phyloP scores from a whole-genome alignment of 1,140 invertebrate species.

The Whitmania pigra region DNA sequence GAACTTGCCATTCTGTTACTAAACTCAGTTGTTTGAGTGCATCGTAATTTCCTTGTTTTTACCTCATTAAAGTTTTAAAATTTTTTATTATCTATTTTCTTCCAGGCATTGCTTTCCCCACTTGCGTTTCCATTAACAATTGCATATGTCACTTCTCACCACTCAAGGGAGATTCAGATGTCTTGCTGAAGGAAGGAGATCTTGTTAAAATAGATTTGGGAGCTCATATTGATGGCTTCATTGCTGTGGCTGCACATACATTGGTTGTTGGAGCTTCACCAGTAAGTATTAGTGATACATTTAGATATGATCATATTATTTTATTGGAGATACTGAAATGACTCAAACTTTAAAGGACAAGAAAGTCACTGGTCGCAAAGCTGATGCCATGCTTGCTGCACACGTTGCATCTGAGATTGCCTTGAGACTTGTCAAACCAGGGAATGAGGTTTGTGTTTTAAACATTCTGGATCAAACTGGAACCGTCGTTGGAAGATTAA shows the following conservation, averaged over 20 bases:
- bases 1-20: background rate
- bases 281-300: constrained; percentile 35
- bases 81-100: constrained; percentile 25
- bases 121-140: constrained; percentile 95
- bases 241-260: constrained; percentile 93
- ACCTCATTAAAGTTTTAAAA: background rate
- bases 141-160: constrained; percentile 98
- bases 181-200: constrained; percentile 77
- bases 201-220: constrained; percentile 96
- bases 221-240: constrained; percentile 96
- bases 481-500: background rate
- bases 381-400: constrained; percentile 87
- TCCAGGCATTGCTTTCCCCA: constrained; percentile 83
- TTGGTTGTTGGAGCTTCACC: constrained; percentile 68
- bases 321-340: background rate
- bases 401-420: constrained; percentile 88
- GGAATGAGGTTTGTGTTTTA: constrained; percentile 57
- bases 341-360: constrained; percentile 36
- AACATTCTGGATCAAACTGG: background rate
- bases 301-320: constrained; percentile 9
- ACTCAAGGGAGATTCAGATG: constrained; percentile 76
- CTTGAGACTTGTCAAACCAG: constrained; percentile 75
- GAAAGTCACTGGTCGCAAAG: constrained; percentile 64
- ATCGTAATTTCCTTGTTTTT: background rate
- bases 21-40: background rate